A percentile compares a stretch with the other conserved stretches of the same genome.
phyloP scores from a whole-genome alignment of 2,113 vertebrate species.

The Mesoclemmys tuberculata region DNA sequence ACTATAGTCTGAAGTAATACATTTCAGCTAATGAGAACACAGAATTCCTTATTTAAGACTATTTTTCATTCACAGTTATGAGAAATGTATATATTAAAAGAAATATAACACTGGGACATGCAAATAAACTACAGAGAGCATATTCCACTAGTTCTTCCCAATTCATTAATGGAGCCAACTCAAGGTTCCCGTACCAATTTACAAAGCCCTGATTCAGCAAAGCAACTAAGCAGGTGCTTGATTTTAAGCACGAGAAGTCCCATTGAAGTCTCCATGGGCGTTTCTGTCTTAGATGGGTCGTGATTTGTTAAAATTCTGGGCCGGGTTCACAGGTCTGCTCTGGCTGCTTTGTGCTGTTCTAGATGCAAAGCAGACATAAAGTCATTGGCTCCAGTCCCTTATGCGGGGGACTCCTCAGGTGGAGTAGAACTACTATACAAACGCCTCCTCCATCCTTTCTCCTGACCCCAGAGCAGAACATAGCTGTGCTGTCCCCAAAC shows the following conservation, averaged over 20 bases:
- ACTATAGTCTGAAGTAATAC: background rate
- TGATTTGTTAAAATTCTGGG: background rate
- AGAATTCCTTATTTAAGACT: background rate
- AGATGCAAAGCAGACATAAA: background rate
- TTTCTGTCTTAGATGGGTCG: background rate
- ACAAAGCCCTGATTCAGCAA: background rate
- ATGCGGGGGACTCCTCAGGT: background rate
- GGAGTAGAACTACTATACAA: background rate
- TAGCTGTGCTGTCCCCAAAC: background rate
- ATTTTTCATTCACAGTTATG: background rate
- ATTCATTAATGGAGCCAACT: background rate
- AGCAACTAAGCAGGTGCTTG: background rate
- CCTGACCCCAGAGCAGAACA: background rate
- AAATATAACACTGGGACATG: background rate
- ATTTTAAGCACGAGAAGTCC: background rate
- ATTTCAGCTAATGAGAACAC: background rate
- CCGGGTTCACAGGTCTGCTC: background rate
- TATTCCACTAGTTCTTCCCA: background rate
- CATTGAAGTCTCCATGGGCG: background rate
- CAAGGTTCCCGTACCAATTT: background rate
- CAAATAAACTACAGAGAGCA: background rate
- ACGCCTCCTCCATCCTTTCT: background rate
- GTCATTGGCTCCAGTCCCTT: background rate
- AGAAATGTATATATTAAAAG: background rate
- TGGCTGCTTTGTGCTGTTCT: background rate